Evolutionary conservation across 23 tunicate species (phyloP).

Genomic region (Botrylloides violaceus): DNA sequence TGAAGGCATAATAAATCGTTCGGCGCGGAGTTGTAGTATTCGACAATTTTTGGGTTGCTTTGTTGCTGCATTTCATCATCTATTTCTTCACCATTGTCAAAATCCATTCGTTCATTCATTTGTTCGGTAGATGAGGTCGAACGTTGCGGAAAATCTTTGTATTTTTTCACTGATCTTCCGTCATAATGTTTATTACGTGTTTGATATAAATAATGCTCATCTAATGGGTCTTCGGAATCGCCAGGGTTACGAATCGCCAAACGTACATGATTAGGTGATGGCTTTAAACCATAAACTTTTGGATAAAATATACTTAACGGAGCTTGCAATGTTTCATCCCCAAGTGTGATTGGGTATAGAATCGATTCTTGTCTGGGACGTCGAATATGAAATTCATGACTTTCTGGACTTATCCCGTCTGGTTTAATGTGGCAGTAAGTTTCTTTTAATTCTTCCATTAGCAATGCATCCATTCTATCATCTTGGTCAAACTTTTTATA

Average conservation of each 20-base stretch:
- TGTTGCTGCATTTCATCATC: constrained; percentile 1
- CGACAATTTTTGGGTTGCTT: background rate
- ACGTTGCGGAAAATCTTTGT: background rate
- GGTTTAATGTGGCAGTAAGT: constrained; percentile 65
- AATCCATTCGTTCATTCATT: constrained; percentile 13
- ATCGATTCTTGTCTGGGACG: constrained; percentile 58
- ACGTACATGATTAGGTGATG: constrained; percentile 4
- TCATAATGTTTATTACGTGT: constrained; percentile 63
- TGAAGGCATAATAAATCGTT: constrained; percentile 28
- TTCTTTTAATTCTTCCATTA: constrained; percentile 74
- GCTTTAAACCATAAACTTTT: constrained; percentile 17
- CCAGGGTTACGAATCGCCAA: constrained; percentile 48
- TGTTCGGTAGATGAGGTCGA: background rate
- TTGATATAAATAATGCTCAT: constrained; percentile 47
- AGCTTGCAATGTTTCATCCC: constrained; percentile 59
- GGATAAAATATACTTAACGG: constrained; percentile 50
- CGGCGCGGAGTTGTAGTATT: constrained; percentile 12
- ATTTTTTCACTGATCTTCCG: background rate
- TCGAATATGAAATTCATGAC: constrained; percentile 48
- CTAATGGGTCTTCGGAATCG: constrained; percentile 57
- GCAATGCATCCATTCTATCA: constrained; percentile 72
- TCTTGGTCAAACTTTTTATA: constrained; percentile 40
- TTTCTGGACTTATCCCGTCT: constrained; percentile 33
- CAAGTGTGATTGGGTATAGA: constrained; percentile 41
- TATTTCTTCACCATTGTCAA: constrained; percentile 19